A percentile compares a stretch with the other conserved stretches of the same genome.
phyloP scores from a whole-genome alignment of 2,797 vertebrate genomes.

The Melanotaenia boesemani region DNA sequence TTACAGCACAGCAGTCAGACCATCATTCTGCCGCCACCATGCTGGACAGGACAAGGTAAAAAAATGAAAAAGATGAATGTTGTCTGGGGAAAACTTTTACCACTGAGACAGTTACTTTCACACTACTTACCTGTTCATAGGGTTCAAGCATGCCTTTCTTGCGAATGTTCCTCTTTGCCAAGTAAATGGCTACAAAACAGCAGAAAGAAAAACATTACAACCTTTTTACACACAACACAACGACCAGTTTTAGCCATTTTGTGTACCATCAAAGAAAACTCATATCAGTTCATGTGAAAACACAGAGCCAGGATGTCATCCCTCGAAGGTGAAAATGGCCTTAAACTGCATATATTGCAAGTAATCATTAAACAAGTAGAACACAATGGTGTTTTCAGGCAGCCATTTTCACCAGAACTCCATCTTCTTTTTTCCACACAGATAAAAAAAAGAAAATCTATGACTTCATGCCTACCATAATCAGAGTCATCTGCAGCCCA shows the following conservation, averaged over 20 bases:
- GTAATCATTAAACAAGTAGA: background rate
- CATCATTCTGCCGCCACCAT: too few relatives aligned
- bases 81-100: too few relatives aligned
- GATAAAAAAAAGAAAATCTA: too few relatives aligned
- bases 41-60: too few relatives aligned
- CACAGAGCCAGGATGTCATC: background rate
- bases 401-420: background rate
- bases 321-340: background rate
- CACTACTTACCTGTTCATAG: conserved; percentile 89
- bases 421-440: too few relatives aligned
- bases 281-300: background rate
- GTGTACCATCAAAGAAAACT: background rate
- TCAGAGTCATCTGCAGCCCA: conserved; percentile 91
- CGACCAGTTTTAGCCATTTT: background rate
- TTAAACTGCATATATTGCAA: background rate
- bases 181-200: conserved; percentile 89
- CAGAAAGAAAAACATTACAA: background rate
- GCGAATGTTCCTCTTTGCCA: conserved; percentile 95
- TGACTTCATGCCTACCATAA: conserved; percentile 85
- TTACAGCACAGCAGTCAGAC: too few relatives aligned
- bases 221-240: background rate
- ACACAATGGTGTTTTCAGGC: too few relatives aligned
- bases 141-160: conserved; percentile 93
- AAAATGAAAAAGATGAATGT: too few relatives aligned
- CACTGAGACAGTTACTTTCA: too few relatives aligned